Evolutionary conservation across 1,140 invertebrate genomes (phyloP), one percentile per base, ranked within the genome.

Genomic region (Papilio helenus): DNA sequence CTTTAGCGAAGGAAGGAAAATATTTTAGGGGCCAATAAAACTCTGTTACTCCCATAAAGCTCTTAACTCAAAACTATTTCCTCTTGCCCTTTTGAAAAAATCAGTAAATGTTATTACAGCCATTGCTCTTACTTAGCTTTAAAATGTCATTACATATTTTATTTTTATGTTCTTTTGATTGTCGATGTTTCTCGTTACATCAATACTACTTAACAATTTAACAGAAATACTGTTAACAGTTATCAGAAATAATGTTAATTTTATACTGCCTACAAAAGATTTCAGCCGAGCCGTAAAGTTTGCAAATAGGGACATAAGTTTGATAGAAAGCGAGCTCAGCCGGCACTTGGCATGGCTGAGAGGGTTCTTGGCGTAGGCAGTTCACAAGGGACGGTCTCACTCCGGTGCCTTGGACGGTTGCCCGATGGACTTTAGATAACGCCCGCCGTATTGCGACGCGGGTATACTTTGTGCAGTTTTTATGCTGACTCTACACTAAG

Each of bases 381-480:
- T 81, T 80, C 55, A 79, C 81, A 82, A 65, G 81, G 82, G 81
- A 85, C 81, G 82, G 82, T 29, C 72, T 80, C 79, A 79, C 78
- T 72, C 71, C 80, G 49, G 81, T 83, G 84, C 83, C 86, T 91
- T 92, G 90, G 90, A 92, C 88, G 73, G 85, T 85, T 92, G 92
- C 90, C 92, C 90, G 89, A 87, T 89, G 85, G 86, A 85, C 90
- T 90, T 88, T 84, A 89, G 88, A 90, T 92, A 90, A 90, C 84
- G 76, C 76, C 80, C 20, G 84, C 87, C 87, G 83, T 88, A 88
- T 86, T 87, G 84, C 86, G 81, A 79, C 68, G 82, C 74, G 72
- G 74, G 79, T 26, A 72, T 79, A 34, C 23, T 20, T 44, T 68
- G 71, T 61, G 46, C 68, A 55, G 46, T 81, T 74, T 73, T 72